Percentiles rank a stretch among this genome's conserved stretches.
Conservation (phyloP, 64 coral and sea anemone species). For the Dendrophyllia cribrosa region DNA sequence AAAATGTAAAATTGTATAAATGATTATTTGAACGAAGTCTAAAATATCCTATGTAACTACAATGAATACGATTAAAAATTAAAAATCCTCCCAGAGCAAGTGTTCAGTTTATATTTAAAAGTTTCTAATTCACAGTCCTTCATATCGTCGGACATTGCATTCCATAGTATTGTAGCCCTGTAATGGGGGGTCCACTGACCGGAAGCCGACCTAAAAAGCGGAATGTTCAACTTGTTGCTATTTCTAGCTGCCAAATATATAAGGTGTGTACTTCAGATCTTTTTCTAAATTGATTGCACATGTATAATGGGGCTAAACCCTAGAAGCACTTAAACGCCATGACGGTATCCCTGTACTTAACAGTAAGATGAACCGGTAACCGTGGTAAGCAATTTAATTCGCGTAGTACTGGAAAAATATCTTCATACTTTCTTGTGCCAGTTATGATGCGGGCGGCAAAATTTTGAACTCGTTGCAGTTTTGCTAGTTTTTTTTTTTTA, state of each 20-base stretch:
- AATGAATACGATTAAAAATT: background rate
- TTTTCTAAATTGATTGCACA: slow-evolving; percentile 2
- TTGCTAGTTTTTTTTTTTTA: slow-evolving; percentile 7
- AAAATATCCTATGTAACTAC: too few species aligned
- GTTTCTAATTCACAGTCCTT: background rate
- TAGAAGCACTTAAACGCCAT: too few species aligned
- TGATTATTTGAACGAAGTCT: too few species aligned
- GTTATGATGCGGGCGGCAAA: slow-evolving; percentile 29
- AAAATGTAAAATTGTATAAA: too few species aligned
- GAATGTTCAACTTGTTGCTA: background rate
- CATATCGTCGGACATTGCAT: background rate
- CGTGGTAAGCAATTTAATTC: background rate
- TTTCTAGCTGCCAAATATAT: background rate
- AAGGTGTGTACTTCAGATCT: slow-evolving; percentile 1
- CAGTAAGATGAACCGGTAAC: background rate
- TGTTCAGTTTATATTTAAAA: background rate
- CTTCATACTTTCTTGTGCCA: background rate
- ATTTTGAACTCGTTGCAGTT: slow-evolving; percentile 49
- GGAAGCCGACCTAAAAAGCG: background rate
- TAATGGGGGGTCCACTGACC: background rate
- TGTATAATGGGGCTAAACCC: too few species aligned
- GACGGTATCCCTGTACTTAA: slow-evolving; percentile 4
- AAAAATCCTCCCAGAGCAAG: background rate
- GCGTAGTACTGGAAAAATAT: background rate
- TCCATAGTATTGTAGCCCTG: background rate